Evolutionary conservation across 2,888 invertebrate genomes (phyloP), one percentile per base, ranked within the genome.

Genomic region (Ochlodes sylvanus): DNA sequence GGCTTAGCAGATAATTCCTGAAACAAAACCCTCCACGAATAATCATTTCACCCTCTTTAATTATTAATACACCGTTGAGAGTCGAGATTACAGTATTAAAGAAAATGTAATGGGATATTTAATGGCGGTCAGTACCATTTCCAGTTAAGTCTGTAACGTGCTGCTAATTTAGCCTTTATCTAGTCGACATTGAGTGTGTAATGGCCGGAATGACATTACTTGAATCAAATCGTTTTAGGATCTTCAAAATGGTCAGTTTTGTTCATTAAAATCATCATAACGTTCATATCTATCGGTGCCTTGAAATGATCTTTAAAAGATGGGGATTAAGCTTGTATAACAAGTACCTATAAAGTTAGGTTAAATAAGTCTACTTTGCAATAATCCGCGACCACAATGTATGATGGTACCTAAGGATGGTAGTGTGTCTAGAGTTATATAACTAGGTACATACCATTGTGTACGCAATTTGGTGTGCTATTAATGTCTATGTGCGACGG

Each of bases 51-150:
- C 86, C 88, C 85, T 83, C 79, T 81, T 88, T 89, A 86, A 90
- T 89, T 88, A 90, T 88, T 87, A 89, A 89, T 88, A 85, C 82
- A 78, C 84, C 79, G 79, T 78, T 78, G 82, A 83, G 82, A 79
- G 77, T 76, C 73, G 73, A 82, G 87, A 88, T 88, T 88, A 88
- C 77, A 78, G 84, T 77, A 80, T 83, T 82, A 84, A 75, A 75
- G 76, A 73, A 78, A 77, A 73, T 76, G 77, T 80, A 77, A 84
- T 77, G 76, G 77, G 63, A n/a, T 55, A 76, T 73, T 77, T 73
- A 74, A 76, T 73, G 73, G 73, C 71, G 73, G 69, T 44, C 61
- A 70, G 56, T 62, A 42, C 19, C 47, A 55, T 63, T 68, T 60
- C 42, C 41, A 67, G 38, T 67, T 61, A 27, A 50, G 17, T 61